These are phyloP conservation scores for Palloptera scutellata DNA, from an alignment of 2,888 invertebrate genomes.

Conservation along the genomic window DNA sequence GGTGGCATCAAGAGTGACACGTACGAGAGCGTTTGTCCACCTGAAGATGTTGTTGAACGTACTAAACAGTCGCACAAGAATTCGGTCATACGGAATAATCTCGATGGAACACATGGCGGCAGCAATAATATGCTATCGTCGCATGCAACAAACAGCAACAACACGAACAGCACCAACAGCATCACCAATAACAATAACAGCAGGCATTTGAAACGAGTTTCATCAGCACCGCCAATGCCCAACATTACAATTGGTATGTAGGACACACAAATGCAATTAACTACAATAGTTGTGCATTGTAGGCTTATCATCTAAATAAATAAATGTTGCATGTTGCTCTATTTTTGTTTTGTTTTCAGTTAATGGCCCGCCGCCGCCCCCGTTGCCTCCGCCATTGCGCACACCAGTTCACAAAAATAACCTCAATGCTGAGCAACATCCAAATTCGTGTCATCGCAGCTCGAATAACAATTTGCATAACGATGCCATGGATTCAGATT, in stretches of 20 bases:
- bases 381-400: conserved; percentile 71
- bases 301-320: background rate
- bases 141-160: conserved; percentile 42
- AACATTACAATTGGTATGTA: conserved; percentile 58
- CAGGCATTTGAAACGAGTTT: conserved; percentile 67
- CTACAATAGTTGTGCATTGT: background rate
- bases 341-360: conserved; percentile 40
- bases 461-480: conserved; percentile 43
- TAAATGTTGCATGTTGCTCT: background rate
- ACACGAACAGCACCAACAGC: conserved; percentile 62
- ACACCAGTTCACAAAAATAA: conserved; percentile 51
- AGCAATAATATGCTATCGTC: conserved; percentile 38
- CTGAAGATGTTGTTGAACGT: conserved; percentile 62
- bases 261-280: conserved; percentile 8
- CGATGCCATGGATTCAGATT: conserved; percentile 60
- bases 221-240: conserved; percentile 68
- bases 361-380: conserved; percentile 74
- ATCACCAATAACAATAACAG: conserved; percentile 64
- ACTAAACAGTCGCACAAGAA: conserved; percentile 61
- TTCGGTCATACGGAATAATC: conserved; percentile 60
- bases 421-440: conserved; percentile 37
- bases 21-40: conserved; percentile 64
- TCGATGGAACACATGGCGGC: conserved; percentile 41
- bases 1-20: conserved; percentile 62
- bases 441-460: conserved; percentile 35